Base-by-base conservation (phyloP, 2,113 vertebrate genomes). In the Aphelocoma coerulescens region DNA sequence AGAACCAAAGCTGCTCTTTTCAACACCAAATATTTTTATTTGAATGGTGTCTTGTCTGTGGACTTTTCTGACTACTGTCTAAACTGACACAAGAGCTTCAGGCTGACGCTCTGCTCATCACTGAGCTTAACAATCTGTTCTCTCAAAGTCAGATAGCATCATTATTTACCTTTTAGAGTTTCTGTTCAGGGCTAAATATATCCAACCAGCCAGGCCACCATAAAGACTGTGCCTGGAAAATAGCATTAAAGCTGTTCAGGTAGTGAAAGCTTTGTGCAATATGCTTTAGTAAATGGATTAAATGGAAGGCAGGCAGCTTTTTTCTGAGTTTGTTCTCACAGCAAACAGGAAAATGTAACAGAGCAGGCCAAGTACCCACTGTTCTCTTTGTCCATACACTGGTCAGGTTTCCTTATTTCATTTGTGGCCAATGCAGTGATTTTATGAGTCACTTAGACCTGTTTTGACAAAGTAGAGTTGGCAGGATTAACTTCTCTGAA, bases 141-240 rank as follows among this genome's bases (percentile, higher is more conserved):
- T 76, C 23, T 85, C 55, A 21, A 83, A 46, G 8, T 83, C 41
- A 69, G 49, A 78, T 73, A 80, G 27, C 24, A 74, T 82, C 54
- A 41, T 55, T 93, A 68, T 86, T 94, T 65, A 89, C 54, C 55
- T 96, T 71, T 82, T 51, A 75, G 35, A 46, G 37, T 76, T 46
- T 66, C n/a, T 91, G 57, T 72, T 83, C 61, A 88, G 32, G 41
- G 57, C 65, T 95, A 91, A 96, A 96, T 96, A 94, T 85, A 95
- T 66, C 71, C 54, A 85, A n/a, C 43, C 37, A 52, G 8, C 15
- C 41, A 55, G 80, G 24, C 85, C 51, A 84, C 24, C 20, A 41
- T 32, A 49, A 95, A 92, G 66, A 89, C 14, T 67, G 37, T 94
- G 28, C 55, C 44, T 85, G 80, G 93, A 92, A 87, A 83, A 91